Evolutionary conservation across 2,888 invertebrate genomes (phyloP), one percentile per base, ranked within the genome.

Genomic region (Carabus problematicus): DNA sequence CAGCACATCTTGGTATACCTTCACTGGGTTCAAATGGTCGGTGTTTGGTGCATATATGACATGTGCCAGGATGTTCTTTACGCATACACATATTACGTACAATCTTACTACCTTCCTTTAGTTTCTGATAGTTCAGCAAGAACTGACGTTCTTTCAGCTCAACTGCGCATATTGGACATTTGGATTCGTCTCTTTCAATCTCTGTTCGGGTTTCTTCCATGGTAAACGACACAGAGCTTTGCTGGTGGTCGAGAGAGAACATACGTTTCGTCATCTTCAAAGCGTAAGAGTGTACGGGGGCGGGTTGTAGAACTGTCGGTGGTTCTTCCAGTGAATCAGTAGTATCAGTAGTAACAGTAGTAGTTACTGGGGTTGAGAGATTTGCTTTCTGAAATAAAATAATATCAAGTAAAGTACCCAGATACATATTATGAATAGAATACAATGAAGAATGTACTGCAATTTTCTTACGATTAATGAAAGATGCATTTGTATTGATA

Each of bases 121-220:
- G 45, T 29, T 56, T 56, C 42, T 58, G 55, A 29, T 56, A 56
- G 11, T 19, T 9, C 14, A 42, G 12, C 18, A 56, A 12, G 4
- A 64, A 8, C 6, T 55, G 42, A 29, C 47, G 42, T 47, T 64
- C 64, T 3, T 56, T 43, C 45, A 56, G 42, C 8, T 64, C 64
- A 0, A 54, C 54, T 11, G 56, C 56, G 19, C 64, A 64, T n/a
- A 64, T 43, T 7, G 43, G 43, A 39, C 64, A 64, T 14, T 29
- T 29, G 2, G 45, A 4, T 12, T 12, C 14, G 8, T 64, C 56
- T 16, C 29, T 29, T 8, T 39, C 29, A 18, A 16, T 16, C 8
- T 43, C 56, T 19, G 7, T 60, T 2, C 29, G 29, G 6, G 29
- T 29, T 29, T 29, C 45, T 8, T 18, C 18, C 39, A 11, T 16